These are phyloP conservation scores for Xestobium rufovillosum DNA, from an alignment of 2,888 invertebrate genomes.

Conservation along the genomic window DNA sequence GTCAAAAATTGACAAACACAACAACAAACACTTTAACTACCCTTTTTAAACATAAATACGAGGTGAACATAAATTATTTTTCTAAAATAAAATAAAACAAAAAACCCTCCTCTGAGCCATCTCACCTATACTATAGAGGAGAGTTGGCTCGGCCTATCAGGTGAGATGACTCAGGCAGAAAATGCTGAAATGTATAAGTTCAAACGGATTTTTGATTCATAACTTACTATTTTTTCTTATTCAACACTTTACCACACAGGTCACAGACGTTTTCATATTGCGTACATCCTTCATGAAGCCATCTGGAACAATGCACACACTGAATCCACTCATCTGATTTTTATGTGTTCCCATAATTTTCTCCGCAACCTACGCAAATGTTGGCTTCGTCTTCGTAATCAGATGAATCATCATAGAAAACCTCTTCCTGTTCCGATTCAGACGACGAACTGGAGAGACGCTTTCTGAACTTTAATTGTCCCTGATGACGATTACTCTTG, in stretches of 20 bases:
- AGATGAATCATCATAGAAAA: conserved; percentile 4
- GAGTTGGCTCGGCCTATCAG: too few relatives aligned
- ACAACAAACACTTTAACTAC: background rate
- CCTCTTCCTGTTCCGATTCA: conserved; percentile 1
- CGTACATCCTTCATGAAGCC: conserved; percentile 1
- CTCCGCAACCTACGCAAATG: background rate
- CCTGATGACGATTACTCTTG: too few relatives aligned
- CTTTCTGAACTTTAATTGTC: conserved; percentile 2
- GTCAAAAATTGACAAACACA: background rate
- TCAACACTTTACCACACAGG: background rate
- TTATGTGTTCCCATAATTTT: too few relatives aligned
- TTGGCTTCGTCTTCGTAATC: conserved; percentile 3
- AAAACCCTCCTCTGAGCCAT: too few relatives aligned
- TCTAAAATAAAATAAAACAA: too few relatives aligned
- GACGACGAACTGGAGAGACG: background rate
- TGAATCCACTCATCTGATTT: background rate
- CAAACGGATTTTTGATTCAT: too few relatives aligned
- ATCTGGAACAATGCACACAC: conserved; percentile 1
- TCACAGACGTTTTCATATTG: conserved; percentile 1
- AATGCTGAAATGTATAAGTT: too few relatives aligned
- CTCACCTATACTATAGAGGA: too few relatives aligned
- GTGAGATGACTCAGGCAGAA: too few relatives aligned
- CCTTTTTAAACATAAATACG: background rate
- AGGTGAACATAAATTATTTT: background rate
- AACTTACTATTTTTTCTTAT: too few relatives aligned